phyloP scores from a whole-genome alignment of 2,797 vertebrate species.

The Sebastes reedi region DNA sequence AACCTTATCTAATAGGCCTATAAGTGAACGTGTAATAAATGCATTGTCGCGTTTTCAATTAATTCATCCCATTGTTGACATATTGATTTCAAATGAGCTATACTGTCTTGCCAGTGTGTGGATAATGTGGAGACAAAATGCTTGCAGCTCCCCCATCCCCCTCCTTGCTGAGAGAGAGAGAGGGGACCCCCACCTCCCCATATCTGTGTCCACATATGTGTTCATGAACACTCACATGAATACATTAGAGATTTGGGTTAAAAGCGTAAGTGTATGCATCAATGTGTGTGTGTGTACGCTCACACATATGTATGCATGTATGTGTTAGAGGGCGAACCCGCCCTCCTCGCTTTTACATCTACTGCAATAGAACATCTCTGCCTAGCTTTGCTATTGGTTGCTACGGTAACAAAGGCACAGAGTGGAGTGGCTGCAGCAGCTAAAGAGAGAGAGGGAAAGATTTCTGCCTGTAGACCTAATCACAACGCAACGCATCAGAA shows the following conservation, averaged over 20 bases:
- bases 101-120: slow-evolving; percentile 21
- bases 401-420: slow-evolving; percentile 86
- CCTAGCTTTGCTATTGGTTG: slow-evolving; percentile 84
- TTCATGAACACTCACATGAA: slow-evolving; percentile 6
- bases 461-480: slow-evolving; percentile 47
- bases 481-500: slow-evolving; percentile 7
- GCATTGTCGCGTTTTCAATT: not conserved
- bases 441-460: slow-evolving; percentile 53
- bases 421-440: slow-evolving; percentile 80
- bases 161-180: slow-evolving; percentile 26
- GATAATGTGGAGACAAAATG: slow-evolving; percentile 60
- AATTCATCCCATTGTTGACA: slow-evolving; percentile 24
- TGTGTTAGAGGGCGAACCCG: slow-evolving; percentile 53
- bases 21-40: not conserved
- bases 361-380: slow-evolving; percentile 78
- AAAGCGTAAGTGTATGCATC: slow-evolving; percentile 1
- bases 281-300: not conserved
- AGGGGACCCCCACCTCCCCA: slow-evolving; percentile 32
- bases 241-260: slow-evolving; percentile 19
- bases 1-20: not conserved
- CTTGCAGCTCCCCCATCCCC: slow-evolving; percentile 62
- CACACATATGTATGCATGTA: slow-evolving; percentile 7
- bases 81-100: slow-evolving; percentile 47
- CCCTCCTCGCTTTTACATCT: slow-evolving; percentile 69
- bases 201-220: slow-evolving; percentile 21